phyloP scores from a whole-genome alignment of 2,797 vertebrate genomes.

The Cephalopachus bancanus region DNA sequence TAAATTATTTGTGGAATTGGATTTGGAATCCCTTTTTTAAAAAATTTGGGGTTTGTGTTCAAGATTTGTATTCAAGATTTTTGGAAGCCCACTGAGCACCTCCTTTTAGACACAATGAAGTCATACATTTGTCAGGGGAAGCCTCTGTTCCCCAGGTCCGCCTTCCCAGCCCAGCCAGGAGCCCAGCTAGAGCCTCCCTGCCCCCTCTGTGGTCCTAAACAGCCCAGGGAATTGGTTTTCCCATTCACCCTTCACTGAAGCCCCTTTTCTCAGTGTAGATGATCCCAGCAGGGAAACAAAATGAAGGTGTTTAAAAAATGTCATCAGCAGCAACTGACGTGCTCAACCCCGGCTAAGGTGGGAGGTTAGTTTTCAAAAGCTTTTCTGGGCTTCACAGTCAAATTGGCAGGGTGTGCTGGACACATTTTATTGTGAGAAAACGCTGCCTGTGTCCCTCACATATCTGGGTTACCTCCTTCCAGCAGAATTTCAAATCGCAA shows the following conservation, averaged over 20 bases:
- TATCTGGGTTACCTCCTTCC: not conserved
- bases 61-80: not conserved
- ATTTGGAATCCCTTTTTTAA: not conserved
- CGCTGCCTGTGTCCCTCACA: not conserved
- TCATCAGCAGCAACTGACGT: fast-evolving
- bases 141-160: too few species aligned
- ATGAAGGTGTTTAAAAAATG: not conserved
- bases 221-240: fast-evolving
- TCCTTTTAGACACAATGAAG: not conserved
- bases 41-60: not conserved
- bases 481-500: not conserved
- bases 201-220: not conserved
- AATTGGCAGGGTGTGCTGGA: too few species aligned
- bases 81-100: not conserved
- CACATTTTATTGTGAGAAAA: not conserved
- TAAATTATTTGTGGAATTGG: not conserved
- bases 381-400: not conserved
- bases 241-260: not conserved
- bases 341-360: fast-evolving
- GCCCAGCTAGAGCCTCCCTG: fast-evolving
- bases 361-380: not conserved
- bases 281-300: too few species aligned
- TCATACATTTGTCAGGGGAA: not conserved
- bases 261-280: not conserved
- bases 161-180: not conserved